Evolutionary conservation across 2,888 invertebrate species (phyloP), one percentile per base, ranked within the genome.

Genomic region (Hedya salicella): DNA sequence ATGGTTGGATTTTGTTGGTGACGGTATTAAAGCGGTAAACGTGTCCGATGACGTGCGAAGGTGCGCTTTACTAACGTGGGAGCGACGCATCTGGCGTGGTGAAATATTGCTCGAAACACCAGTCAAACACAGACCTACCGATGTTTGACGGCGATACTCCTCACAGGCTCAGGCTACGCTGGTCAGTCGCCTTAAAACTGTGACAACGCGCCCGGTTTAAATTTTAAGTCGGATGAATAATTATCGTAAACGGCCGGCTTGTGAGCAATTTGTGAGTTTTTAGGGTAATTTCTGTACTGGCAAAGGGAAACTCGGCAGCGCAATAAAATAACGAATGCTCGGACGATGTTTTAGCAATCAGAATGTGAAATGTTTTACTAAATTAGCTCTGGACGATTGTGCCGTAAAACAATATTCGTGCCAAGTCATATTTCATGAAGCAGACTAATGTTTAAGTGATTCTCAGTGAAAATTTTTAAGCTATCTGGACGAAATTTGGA

Each of bases 191-290:
- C 25, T 57, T 50, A 57, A 64, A 57, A 57, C 36, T 65, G 64
- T 57, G 64, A 65, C 64, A 64, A 57, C 59, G 42, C 50, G 44
- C 44, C 36, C 44, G 57, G 59, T 59, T 65, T 30, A 65, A 65
- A 65, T 46, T 65, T 59, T 65, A 65, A 65, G 44, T 59, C 52
- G 64, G 64, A 65, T 65, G 64, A 65, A 59, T 65, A 65, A 65
- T 64, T 65, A 57, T 57, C 21, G 59, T 59, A 52, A 65, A 52
- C 56, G 59, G 59, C n/a, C 40, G 56, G 56, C 49, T 63, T 63
- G 63, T 50, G 59, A 59, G 50, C 42, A 39, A 59, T 65, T 65
- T 59, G 42, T 16, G 59, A 46, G 50, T 46, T 65, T 57, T 59
- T 56, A 30, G 40, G 30, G 49, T 56, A 56, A 56, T 44, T 56